Conservation (phyloP, 2,797 vertebrate genomes). For the Gallinago stenura region DNA sequence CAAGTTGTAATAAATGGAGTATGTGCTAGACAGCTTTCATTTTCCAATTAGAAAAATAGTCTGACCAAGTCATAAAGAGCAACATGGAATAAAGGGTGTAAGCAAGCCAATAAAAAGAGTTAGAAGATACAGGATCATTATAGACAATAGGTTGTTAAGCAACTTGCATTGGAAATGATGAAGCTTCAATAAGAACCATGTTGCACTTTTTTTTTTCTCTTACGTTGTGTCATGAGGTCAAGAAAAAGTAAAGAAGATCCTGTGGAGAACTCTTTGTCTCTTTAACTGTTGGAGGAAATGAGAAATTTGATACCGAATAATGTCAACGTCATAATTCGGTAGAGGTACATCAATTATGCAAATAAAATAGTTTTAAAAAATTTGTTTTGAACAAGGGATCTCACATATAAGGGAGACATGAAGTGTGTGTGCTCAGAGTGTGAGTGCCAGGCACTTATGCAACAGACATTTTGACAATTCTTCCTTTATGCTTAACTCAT, state of each 20-base stretch:
- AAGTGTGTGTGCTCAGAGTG: not conserved
- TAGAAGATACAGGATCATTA: not conserved
- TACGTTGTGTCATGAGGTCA: not conserved
- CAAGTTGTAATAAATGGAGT: not conserved
- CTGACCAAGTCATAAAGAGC: not conserved
- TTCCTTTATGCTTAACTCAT: not conserved
- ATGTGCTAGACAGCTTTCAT: not conserved
- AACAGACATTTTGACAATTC: not conserved
- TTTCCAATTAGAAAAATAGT: slow-evolving; percentile 1
- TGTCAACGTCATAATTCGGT: not conserved
- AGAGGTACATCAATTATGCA: not conserved
- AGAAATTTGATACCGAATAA: not conserved
- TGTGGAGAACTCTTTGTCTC: not conserved
- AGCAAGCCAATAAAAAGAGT: not conserved
- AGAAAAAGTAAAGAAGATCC: not conserved
- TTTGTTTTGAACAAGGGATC: not conserved
- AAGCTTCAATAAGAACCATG: not conserved
- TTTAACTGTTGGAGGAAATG: not conserved
- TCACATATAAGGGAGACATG: not conserved
- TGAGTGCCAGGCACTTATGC: not conserved
- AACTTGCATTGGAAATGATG: not conserved
- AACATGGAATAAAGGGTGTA: not conserved
- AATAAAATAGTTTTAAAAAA: not conserved
- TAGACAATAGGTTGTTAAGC: not conserved
- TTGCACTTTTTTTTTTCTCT: not conserved